A percentile compares a stretch with the other conserved stretches of the same genome.
phyloP scores from a whole-genome alignment of 1,140 invertebrate species.

The Macrostomum lignano region DNA sequence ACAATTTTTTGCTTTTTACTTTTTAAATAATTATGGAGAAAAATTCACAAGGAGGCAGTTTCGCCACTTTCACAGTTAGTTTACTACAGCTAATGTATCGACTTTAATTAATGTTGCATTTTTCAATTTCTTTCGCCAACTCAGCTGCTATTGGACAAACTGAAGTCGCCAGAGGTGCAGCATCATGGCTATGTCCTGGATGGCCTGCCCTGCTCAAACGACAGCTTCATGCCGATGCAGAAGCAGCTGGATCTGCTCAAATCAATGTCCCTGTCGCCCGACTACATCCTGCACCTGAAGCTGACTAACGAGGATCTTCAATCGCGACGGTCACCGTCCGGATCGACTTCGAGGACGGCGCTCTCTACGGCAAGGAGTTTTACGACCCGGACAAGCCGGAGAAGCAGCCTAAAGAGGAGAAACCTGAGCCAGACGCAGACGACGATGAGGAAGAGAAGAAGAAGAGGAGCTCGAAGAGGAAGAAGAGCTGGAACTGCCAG shows the following conservation, averaged over 20 bases:
- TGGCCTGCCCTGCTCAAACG: slow-evolving; percentile 22
- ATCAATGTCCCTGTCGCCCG: slow-evolving; percentile 24
- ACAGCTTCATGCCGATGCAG: slow-evolving; percentile 16
- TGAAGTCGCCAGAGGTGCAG: slow-evolving; percentile 25
- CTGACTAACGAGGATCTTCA: slow-evolving; percentile 21
- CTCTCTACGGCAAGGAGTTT: slow-evolving; percentile 18
- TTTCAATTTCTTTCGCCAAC: too few relatives aligned
- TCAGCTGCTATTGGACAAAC: too few relatives aligned
- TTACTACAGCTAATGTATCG: too few relatives aligned
- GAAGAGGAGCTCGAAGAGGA: too few relatives aligned
- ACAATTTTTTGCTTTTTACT: too few relatives aligned
- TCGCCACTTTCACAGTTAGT: too few relatives aligned
- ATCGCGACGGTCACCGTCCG: slow-evolving; percentile 14
- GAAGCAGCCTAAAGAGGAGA: slow-evolving; percentile 5
- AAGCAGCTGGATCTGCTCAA: slow-evolving; percentile 25
- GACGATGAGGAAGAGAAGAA: slow-evolving; percentile 19
- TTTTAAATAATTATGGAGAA: too few relatives aligned
- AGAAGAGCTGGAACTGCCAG: slow-evolving; percentile 18
- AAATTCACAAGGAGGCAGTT: too few relatives aligned
- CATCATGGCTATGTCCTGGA: slow-evolving; percentile 28
- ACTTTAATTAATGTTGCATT: too few relatives aligned
- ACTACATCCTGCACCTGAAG: slow-evolving; percentile 26
- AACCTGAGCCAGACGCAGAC: slow-evolving; percentile 10
- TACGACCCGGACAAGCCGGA: slow-evolving; percentile 23
- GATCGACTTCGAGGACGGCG: slow-evolving; percentile 19